These are phyloP conservation scores for Lethrus apterus DNA, from an alignment of 1,140 invertebrate species.

Conservation along the genomic window DNA sequence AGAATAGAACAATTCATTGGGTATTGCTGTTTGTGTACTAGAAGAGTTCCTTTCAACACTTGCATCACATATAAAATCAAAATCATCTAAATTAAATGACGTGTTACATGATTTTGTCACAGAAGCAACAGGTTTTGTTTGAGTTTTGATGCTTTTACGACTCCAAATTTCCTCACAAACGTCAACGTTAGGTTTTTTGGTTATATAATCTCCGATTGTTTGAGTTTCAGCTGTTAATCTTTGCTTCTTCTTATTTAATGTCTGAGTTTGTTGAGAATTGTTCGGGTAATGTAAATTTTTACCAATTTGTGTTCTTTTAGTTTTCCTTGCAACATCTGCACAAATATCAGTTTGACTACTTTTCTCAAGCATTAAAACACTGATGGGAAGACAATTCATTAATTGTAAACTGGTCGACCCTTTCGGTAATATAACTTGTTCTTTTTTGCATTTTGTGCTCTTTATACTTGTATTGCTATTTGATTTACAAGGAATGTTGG, in stretches of 20 bases:
- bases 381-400: neutral
- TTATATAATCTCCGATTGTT: slow-evolving; percentile 37
- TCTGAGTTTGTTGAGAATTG: slow-evolving; percentile 46
- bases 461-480: slow-evolving; percentile 1
- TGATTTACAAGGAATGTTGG: neutral
- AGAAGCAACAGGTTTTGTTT: slow-evolving; percentile 24
- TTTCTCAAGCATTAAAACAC: slow-evolving; percentile 20
- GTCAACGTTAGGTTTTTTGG: slow-evolving; percentile 18
- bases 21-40: slow-evolving; percentile 29
- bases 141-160: slow-evolving; percentile 31
- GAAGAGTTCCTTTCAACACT: slow-evolving; percentile 34
- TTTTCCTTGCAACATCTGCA: slow-evolving; percentile 18
- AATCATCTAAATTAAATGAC: slow-evolving; percentile 27
- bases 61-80: slow-evolving; percentile 19
- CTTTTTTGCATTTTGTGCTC: slow-evolving; percentile 22
- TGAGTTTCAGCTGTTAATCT: slow-evolving; percentile 45
- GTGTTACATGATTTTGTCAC: slow-evolving; percentile 34
- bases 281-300: slow-evolving; percentile 14
- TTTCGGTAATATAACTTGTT: slow-evolving; percentile 22
- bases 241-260: slow-evolving; percentile 36
- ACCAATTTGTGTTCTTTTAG: slow-evolving; percentile 30
- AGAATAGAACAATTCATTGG: slow-evolving; percentile 17
- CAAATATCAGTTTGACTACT: slow-evolving; percentile 25
- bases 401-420: slow-evolving; percentile 15
- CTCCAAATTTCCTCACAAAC: slow-evolving; percentile 16